Conservation (phyloP, 2,113 vertebrate species). For the Scytalopus superciliaris region DNA sequence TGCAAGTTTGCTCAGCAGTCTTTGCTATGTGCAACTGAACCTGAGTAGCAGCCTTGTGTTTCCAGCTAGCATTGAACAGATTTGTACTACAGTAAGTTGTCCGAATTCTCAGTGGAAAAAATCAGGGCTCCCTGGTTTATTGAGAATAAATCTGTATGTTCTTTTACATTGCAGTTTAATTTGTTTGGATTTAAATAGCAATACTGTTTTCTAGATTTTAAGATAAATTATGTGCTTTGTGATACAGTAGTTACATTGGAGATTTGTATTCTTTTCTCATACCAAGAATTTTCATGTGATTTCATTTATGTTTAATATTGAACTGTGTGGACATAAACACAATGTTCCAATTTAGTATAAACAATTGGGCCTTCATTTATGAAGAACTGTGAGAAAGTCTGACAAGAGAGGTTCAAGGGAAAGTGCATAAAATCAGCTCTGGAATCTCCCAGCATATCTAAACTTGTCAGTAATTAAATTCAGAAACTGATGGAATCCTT, state of each 20-base stretch:
- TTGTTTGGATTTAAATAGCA: not conserved
- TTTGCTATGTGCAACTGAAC: not conserved
- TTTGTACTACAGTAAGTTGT: not conserved
- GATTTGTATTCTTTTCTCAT: slow-evolving; percentile 35
- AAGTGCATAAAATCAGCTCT: not conserved
- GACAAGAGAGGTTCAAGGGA: not conserved
- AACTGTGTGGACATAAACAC: slow-evolving; percentile 57
- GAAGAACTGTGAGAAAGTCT: slow-evolving; percentile 61
- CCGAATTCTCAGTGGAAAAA: not conserved
- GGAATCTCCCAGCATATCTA: slow-evolving; percentile 20
- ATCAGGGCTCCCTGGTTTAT: not conserved
- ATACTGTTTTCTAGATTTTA: not conserved
- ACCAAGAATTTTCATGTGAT: slow-evolving; percentile 38
- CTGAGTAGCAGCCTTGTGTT: not conserved
- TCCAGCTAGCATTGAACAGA: not conserved
- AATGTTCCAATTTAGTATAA: slow-evolving; percentile 63
- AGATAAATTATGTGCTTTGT: not conserved
- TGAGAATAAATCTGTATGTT: not conserved
- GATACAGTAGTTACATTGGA: not conserved
- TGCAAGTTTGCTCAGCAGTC: not conserved
- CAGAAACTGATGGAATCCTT: slow-evolving; percentile 45
- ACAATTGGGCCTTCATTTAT: slow-evolving; percentile 53
- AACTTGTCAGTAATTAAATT: slow-evolving; percentile 23
- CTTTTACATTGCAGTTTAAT: not conserved
- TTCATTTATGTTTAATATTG: slow-evolving; percentile 47